These are phyloP conservation scores for Semnopithecus entellus DNA, from an alignment of 2,113 vertebrate genomes.

Conservation along the genomic window DNA sequence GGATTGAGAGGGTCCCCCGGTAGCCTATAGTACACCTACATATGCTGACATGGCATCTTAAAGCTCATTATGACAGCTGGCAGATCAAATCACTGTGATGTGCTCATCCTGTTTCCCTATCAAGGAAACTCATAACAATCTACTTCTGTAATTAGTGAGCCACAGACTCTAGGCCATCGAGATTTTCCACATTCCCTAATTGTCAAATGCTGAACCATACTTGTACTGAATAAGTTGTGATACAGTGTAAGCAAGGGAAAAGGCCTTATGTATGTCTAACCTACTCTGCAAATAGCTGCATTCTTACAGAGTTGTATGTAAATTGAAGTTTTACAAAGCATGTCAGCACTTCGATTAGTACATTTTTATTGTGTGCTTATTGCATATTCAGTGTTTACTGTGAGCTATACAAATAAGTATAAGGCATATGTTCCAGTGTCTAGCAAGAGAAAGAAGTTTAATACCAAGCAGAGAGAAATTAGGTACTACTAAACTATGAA, in stretches of 20 bases:
- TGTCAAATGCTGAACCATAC: slow-evolving; percentile 43
- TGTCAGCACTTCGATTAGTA: not conserved
- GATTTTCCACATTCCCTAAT: slow-evolving; percentile 50
- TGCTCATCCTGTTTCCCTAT: not conserved
- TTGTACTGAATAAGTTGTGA: slow-evolving; percentile 39
- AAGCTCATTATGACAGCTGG: slow-evolving; percentile 9
- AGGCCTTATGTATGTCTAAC: not conserved
- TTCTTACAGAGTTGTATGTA: slow-evolving; percentile 18
- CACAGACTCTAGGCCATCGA: not conserved
- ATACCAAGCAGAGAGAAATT: slow-evolving; percentile 26
- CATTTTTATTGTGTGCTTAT: slow-evolving; percentile 13
- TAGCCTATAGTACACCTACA: not conserved
- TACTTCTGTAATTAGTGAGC: slow-evolving; percentile 50
- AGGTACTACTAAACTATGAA: slow-evolving; percentile 17
- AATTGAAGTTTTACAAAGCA: slow-evolving; percentile 15
- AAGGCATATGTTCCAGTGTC: not conserved
- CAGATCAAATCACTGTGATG: slow-evolving; percentile 13
- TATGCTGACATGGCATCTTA: not conserved
- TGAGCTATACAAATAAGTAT: slow-evolving; percentile 12
- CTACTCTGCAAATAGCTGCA: not conserved
- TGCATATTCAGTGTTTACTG: not conserved
- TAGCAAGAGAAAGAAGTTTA: slow-evolving; percentile 28
- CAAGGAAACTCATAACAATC: slow-evolving; percentile 7
- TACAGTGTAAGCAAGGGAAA: slow-evolving; percentile 47
- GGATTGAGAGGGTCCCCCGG: not conserved